Conservation (phyloP, 2,888 invertebrate species). For the Serrognathus titanus region DNA sequence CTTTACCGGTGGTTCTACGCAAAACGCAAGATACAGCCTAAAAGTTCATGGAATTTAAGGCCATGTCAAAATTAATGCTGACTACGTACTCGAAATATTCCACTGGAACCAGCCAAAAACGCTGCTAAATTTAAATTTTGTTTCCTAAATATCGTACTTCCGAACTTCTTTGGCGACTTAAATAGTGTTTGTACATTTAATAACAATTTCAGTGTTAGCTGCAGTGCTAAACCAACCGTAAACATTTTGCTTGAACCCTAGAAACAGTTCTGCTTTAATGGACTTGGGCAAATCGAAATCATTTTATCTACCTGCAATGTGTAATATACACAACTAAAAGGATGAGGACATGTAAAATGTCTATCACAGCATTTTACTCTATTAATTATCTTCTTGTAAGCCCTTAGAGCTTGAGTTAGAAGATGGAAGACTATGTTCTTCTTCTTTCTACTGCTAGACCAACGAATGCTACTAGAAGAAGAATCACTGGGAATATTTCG, state of each 20-base stretch:
- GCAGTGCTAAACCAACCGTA: slow-evolving; percentile 59
- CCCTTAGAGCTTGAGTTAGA: slow-evolving; percentile 46
- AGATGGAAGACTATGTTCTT: slow-evolving; percentile 44
- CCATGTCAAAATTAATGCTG: background rate
- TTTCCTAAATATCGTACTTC: slow-evolving; percentile 53
- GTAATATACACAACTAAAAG: slow-evolving; percentile 60
- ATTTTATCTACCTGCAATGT: slow-evolving; percentile 49
- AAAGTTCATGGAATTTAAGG: slow-evolving; percentile 23
- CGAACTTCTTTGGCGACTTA: slow-evolving; percentile 52
- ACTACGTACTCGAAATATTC: slow-evolving; percentile 61
- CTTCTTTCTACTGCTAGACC: slow-evolving; percentile 30
- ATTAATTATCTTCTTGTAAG: slow-evolving; percentile 49
- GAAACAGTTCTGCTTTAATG: slow-evolving; percentile 28
- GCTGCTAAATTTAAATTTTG: slow-evolving; percentile 60
- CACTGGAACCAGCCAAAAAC: slow-evolving; percentile 68
- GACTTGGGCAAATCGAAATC: background rate
- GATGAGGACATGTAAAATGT: slow-evolving; percentile 59
- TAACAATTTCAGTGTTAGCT: slow-evolving; percentile 57
- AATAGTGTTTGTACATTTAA: slow-evolving; percentile 56
- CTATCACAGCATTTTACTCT: slow-evolving; percentile 52
- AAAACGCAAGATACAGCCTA: slow-evolving; percentile 65
- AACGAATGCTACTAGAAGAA: slow-evolving; percentile 28
- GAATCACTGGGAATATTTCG: slow-evolving; percentile 28
- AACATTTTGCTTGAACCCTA: slow-evolving; percentile 60
- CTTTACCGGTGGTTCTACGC: slow-evolving; percentile 59